A percentile compares a stretch with the other conserved stretches of the same genome.
Evolutionary conservation across 2,113 vertebrate species (phyloP).

Genomic region (Ceyx melanurus): DNA sequence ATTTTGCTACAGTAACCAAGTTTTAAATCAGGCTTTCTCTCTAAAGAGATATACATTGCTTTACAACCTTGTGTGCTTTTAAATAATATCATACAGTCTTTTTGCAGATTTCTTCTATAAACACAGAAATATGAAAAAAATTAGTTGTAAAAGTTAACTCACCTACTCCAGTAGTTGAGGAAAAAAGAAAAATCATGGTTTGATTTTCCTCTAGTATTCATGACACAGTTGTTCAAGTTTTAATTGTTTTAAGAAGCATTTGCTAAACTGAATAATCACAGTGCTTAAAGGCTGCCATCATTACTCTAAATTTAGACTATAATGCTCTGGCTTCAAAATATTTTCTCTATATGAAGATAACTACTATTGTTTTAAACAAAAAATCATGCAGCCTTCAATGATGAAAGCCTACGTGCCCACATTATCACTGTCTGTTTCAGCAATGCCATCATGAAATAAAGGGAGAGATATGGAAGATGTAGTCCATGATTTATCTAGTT

Average conservation of each 20-base stretch:
- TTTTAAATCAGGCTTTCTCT: neutral
- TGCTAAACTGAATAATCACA: neutral
- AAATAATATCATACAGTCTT: neutral
- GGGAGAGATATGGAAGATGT: constrained; percentile 77
- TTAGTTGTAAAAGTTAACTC: neutral
- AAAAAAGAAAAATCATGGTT: neutral
- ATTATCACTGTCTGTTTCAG: constrained; percentile 59
- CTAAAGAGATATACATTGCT: neutral
- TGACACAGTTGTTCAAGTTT: neutral
- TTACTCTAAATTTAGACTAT: neutral
- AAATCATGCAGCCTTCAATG: neutral
- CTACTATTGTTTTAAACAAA: neutral
- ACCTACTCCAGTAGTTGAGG: neutral
- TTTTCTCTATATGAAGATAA: neutral
- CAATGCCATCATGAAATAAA: constrained; percentile 79
- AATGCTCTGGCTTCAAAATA: neutral
- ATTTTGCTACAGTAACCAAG: constrained; percentile 4
- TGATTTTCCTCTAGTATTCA: neutral
- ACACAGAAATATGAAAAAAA: constrained; percentile 1
- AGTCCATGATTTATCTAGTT: constrained; percentile 29
- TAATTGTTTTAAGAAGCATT: neutral
- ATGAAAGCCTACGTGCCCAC: neutral
- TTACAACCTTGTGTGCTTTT: neutral
- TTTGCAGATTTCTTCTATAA: neutral
- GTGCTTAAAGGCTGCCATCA: neutral